Conservation (phyloP, 2,797 vertebrate genomes). For the Pangasius larnaudii region DNA sequence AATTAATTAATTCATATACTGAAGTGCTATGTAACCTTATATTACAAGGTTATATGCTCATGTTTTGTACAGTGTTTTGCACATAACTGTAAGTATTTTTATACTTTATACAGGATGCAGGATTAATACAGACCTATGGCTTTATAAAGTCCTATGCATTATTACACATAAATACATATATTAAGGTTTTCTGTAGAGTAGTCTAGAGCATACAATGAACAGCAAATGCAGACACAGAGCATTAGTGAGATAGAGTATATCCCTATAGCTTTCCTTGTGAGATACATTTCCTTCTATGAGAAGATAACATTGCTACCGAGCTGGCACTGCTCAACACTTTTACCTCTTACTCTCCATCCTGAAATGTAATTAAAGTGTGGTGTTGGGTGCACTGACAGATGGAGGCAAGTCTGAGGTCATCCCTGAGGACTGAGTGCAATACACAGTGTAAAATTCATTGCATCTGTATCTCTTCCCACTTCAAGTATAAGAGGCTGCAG, state of each 20-base stretch:
- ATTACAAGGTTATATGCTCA: not conserved
- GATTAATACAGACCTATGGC: not conserved
- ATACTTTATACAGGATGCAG: not conserved
- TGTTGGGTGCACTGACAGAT: constrained; percentile 38
- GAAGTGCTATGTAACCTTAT: not conserved
- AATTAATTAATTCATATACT: not conserved
- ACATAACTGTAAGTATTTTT: not conserved
- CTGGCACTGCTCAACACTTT: constrained; percentile 53
- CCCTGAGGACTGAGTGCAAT: constrained; percentile 34
- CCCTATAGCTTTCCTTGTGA: constrained; percentile 12
- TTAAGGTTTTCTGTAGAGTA: not conserved
- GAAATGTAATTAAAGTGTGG: constrained; percentile 50
- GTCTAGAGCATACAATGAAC: not conserved
- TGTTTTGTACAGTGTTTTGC: not conserved
- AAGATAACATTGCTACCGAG: constrained; percentile 46
- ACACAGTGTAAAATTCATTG: constrained; percentile 22
- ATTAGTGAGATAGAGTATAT: constrained; percentile 14
- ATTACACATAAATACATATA: not conserved
- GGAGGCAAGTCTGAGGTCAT: constrained; percentile 41
- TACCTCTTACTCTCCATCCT: constrained; percentile 40
- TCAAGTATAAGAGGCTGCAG: constrained; percentile 22
- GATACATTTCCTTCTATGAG: constrained; percentile 39
- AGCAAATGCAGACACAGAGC: not conserved
- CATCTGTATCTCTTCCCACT: constrained; percentile 15
- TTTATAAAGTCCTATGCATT: not conserved